Conservation (phyloP, 1,140 invertebrate genomes). For the Rhyacophila brunnea region DNA sequence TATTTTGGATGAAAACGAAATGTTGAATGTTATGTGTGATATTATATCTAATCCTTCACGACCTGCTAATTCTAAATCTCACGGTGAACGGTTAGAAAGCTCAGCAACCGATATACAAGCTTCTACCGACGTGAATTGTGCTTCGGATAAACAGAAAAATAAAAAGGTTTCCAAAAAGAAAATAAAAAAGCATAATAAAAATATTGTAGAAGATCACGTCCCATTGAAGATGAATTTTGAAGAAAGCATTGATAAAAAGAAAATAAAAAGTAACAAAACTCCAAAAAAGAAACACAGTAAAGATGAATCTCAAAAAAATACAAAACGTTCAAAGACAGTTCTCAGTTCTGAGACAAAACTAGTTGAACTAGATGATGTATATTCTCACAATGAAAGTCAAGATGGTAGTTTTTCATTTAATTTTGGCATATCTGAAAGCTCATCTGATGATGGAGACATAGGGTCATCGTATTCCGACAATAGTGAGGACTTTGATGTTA, state of each 20-base stretch:
- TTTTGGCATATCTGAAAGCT: too few relatives aligned
- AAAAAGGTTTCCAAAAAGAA: background rate
- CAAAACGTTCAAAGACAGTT: too few relatives aligned
- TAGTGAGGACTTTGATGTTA: slow-evolving; percentile 11
- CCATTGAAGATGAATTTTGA: background rate
- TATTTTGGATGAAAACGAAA: slow-evolving; percentile 5
- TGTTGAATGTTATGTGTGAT: slow-evolving; percentile 11
- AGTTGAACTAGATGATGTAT: too few relatives aligned
- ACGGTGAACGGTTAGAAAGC: too few relatives aligned
- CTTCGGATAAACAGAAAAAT: too few relatives aligned
- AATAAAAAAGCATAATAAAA: background rate
- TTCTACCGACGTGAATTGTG: background rate
- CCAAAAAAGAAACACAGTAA: too few relatives aligned
- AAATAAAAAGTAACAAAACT: background rate
- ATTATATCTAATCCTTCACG: background rate
- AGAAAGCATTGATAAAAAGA: background rate
- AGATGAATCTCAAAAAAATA: too few relatives aligned
- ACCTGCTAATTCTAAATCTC: background rate
- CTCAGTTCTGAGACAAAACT: too few relatives aligned
- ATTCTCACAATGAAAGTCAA: too few relatives aligned
- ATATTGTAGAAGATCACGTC: background rate
- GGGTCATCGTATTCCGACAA: too few relatives aligned
- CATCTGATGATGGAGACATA: too few relatives aligned
- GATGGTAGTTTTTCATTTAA: too few relatives aligned
- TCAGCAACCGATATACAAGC: background rate